phyloP scores from a whole-genome alignment of 2,113 vertebrate species.

The Rissa tridactyla region DNA sequence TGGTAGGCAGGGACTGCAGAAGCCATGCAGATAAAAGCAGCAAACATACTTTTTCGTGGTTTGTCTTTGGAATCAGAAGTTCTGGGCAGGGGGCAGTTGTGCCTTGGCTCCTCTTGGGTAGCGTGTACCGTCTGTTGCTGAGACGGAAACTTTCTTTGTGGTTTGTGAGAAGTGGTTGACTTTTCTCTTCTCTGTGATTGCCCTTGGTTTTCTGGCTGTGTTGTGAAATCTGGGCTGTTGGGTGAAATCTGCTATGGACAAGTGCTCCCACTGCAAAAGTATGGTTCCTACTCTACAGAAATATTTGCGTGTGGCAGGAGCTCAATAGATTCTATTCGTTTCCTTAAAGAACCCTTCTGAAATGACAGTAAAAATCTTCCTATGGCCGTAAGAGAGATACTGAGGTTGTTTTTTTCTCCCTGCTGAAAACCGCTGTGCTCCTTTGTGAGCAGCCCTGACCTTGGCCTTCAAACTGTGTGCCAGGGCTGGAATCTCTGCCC shows the following conservation, averaged over 20 bases:
- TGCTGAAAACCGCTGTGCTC: neutral
- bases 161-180: neutral
- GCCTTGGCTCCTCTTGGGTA: neutral
- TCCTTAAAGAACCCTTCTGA: neutral
- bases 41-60: fast-evolving
- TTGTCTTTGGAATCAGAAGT: neutral
- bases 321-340: fast-evolving
- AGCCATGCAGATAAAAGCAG: neutral
- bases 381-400: neutral
- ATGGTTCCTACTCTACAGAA: neutral
- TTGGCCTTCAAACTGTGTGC: slow-evolving; percentile 25
- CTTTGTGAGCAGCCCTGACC: neutral
- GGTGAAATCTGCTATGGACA: neutral
- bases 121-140: neutral
- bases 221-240: neutral
- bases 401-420: neutral
- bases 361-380: neutral
- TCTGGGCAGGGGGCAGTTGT: neutral
- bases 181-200: neutral
- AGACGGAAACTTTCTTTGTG: neutral
- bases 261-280: neutral
- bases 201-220: neutral
- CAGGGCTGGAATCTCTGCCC: neutral
- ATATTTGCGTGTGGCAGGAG: neutral
- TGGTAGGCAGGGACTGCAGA: neutral